Conservation (phyloP, 2,113 vertebrate species). For the Gasterosteus aculeatus region DNA sequence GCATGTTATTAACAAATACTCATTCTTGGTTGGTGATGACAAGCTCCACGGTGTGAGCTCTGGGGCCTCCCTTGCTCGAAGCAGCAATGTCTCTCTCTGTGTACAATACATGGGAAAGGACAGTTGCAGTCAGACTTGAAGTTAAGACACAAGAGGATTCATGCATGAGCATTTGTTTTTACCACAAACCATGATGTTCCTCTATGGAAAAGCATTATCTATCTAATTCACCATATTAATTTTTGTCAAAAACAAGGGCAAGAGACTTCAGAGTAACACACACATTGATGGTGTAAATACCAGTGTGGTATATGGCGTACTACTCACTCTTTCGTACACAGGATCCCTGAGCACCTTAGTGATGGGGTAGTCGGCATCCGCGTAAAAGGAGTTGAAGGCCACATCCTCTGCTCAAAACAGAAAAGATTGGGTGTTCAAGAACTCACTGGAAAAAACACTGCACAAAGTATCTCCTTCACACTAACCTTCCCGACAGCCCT, state of each 20-base stretch:
- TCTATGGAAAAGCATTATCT: too few relatives aligned
- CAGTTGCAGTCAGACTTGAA: constrained; percentile 10
- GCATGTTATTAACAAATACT: constrained; percentile 2
- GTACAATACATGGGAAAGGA: constrained; percentile 9
- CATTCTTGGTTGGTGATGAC: not conserved
- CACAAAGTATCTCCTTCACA: not conserved
- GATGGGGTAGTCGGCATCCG: constrained; percentile 65
- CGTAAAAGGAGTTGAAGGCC: constrained; percentile 68
- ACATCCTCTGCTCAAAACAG: constrained; percentile 47
- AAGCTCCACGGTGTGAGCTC: constrained; percentile 23
- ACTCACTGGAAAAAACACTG: not conserved
- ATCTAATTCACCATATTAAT: not conserved
- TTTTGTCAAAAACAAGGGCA: too few relatives aligned
- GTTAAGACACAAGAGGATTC: not conserved
- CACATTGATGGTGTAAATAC: not conserved
- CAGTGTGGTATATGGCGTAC: not conserved
- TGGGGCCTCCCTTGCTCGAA: not conserved
- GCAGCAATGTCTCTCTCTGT: constrained; percentile 61
- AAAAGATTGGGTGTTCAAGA: constrained; percentile 4
- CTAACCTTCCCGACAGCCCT: constrained; percentile 73
- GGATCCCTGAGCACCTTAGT: constrained; percentile 81
- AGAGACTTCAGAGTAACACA: not conserved
- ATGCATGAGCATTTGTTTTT: not conserved
- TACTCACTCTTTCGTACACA: constrained; percentile 71
- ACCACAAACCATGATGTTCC: not conserved